A percentile compares a stretch with the other conserved stretches of the same genome.
These are phyloP conservation scores for Cynopterus brachyotis DNA, from an alignment of 2,113 vertebrate genomes.

Conservation along the genomic window DNA sequence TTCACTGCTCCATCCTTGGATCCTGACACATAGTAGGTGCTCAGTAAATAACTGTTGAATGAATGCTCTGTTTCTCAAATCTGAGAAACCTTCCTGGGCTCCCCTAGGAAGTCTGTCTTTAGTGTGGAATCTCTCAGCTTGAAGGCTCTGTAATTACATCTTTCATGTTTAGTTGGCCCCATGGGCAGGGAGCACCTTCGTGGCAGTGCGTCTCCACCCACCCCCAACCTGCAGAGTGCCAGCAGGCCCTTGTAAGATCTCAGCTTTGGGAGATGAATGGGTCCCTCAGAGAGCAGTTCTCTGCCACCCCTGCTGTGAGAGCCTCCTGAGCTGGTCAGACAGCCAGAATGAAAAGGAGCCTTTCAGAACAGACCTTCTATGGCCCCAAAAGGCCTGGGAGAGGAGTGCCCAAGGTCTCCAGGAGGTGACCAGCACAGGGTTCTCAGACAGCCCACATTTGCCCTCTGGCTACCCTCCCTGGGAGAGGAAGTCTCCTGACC, in stretches of 20 bases:
- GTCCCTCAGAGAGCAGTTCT: slow-evolving; percentile 35
- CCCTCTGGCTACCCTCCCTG: background rate
- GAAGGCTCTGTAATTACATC: background rate
- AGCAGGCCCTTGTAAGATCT: background rate
- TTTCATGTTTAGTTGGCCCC: background rate
- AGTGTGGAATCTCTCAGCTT: background rate
- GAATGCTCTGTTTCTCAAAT: background rate
- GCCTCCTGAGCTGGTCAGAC: background rate
- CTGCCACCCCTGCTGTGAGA: background rate
- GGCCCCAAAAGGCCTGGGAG: background rate
- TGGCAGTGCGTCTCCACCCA: background rate
- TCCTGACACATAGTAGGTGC: background rate
- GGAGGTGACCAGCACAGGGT: background rate
- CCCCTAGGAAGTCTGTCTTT: background rate
- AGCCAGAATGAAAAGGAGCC: slow-evolving; percentile 51
- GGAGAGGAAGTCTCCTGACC: background rate
- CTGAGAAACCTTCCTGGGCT: background rate
- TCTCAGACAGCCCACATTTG: slow-evolving; percentile 32
- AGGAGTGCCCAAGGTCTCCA: slow-evolving; percentile 1
- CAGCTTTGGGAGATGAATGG: background rate
- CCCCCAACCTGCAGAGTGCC: background rate
- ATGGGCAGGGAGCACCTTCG: background rate
- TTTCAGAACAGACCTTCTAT: slow-evolving; percentile 51
- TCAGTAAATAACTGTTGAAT: background rate
- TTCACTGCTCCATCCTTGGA: background rate